Base-by-base conservation (phyloP, 2,888 invertebrate species). In the Mythimna lalbum region DNA sequence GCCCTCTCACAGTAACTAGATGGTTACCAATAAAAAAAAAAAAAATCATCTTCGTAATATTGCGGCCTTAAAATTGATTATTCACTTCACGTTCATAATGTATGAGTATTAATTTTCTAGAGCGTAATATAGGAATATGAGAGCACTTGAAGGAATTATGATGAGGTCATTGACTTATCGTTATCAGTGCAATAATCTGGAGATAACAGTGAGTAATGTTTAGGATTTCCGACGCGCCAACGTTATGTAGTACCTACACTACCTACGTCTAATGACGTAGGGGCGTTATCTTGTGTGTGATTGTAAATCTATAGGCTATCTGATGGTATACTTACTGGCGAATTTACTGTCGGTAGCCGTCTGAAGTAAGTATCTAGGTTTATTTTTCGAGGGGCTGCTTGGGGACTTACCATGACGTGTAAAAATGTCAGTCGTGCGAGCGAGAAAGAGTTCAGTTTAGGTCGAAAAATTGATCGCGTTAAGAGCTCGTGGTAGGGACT, bases 161-260 rank as follows among this genome's bases (percentile, higher is more conserved):
- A 78, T 74, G 70, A 70, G 79, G 72, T 79, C 84, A 66, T 83
- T 83, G 82, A 83, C 84, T 68, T 68, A 50, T 43, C 56, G 63
- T 66, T 83, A 83, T 83, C 82, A 81, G 39, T 27, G 59, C 61
- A 73, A 76, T 79, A 62, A 79, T 81, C 79, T 63, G 49, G 49
- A 60, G 78, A 73, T 80, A 74, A 56, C 65, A n/a, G 56, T 65
- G 67, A 65, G 80, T 76, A 65, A 57, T 71, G 83, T 75, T 63
- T 59, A 82, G 69, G 69, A 53, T 66, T 66, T 72, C 71, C 62
- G 74, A 59, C 59, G 64, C 53, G 74, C 68, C 53, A 79, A 76
- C 74, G 43, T 77, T 64, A 69, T 73, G 12, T 52, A 52, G 50
- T 23, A 50, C 14, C 9, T 49, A 49, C 47, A n/a, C n/a, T 52